Conservation (phyloP, 2,888 invertebrate genomes). For the Cephonodes hylas region DNA sequence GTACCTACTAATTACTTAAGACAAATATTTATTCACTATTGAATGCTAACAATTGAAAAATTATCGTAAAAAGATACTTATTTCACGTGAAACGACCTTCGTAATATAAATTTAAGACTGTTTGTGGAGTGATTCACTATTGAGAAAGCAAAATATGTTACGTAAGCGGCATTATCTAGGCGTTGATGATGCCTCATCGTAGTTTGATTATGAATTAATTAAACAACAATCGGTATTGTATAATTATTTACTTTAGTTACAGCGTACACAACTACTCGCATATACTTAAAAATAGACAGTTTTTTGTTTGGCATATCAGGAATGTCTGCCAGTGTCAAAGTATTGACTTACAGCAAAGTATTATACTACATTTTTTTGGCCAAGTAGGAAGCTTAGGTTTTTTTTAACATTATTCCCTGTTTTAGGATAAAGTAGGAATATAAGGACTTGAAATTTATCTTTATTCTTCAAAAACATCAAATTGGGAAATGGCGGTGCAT, state of each 20-base stretch:
- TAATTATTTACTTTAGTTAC: background rate
- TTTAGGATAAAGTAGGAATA: no score
- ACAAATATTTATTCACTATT: background rate
- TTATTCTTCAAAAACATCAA: no score
- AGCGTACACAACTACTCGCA: background rate
- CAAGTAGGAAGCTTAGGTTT: no score
- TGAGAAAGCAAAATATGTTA: background rate
- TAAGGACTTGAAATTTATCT: no score
- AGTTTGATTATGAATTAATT: background rate
- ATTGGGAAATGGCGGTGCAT: no score
- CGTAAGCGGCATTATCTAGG: background rate
- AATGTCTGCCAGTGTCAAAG: no score
- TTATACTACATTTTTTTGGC: no score
- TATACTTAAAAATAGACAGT: no score
- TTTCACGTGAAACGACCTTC: background rate
- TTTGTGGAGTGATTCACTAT: background rate
- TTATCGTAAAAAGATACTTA: background rate
- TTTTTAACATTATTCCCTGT: no score
- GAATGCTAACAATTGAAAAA: background rate
- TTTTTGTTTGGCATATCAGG: no score
- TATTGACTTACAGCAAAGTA: no score
- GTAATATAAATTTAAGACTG: background rate
- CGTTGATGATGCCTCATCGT: background rate
- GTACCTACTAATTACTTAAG: no score
- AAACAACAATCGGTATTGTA: background rate